Evolutionary conservation across 2,888 invertebrate genomes (phyloP).

Genomic region (Sceliomorpha sp.): DNA sequence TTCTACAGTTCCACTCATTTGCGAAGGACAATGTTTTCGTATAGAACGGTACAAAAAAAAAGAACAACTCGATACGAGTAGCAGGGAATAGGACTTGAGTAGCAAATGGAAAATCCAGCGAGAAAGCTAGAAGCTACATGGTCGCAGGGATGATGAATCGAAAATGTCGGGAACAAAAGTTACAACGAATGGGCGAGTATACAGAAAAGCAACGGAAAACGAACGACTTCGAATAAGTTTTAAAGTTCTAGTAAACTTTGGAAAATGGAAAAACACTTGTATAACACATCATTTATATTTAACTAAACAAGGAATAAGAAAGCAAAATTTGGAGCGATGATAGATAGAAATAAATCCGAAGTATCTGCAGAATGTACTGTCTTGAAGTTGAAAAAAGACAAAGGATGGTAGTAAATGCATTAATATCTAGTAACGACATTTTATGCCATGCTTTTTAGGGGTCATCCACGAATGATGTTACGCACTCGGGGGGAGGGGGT

Average conservation of each 20-base stretch:
- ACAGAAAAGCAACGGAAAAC: background rate
- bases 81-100: slow-evolving; percentile 60
- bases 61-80: slow-evolving; percentile 33
- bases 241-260: no score
- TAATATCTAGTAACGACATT: background rate
- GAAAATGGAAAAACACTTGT: no score
- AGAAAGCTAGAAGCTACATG: slow-evolving; percentile 13
- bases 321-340: no score
- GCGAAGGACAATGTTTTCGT: slow-evolving; percentile 15
- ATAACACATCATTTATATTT: no score
- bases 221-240: no score
- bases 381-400: background rate
- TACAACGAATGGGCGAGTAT: slow-evolving; percentile 7
- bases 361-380: slow-evolving; percentile 2
- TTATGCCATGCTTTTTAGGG: no score
- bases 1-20: slow-evolving; percentile 76
- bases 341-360: slow-evolving; percentile 41
- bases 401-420: background rate
- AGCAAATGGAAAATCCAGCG: slow-evolving; percentile 69
- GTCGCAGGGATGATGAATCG: slow-evolving; percentile 10
- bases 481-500: no score
- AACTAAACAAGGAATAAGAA: no score
- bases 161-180: slow-evolving; percentile 5
- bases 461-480: no score
- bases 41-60: slow-evolving; percentile 33